Base-by-base conservation (phyloP, 2,888 invertebrate genomes). In the Stegophylla sp. region DNA sequence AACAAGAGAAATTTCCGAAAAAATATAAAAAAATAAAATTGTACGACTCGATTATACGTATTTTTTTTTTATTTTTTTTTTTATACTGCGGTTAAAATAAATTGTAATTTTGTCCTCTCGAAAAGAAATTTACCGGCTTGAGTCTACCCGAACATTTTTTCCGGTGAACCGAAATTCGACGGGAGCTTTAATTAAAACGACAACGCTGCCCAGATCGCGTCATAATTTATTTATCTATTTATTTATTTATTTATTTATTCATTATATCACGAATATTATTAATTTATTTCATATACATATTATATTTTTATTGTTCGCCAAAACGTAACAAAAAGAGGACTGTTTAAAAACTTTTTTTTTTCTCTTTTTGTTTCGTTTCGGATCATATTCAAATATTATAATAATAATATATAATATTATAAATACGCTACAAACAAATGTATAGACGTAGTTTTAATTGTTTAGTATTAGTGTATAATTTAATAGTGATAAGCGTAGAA, bases 271-370 rank as follows among this genome's bases (percentile, higher is more conserved):
- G 12, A 13, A 45, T 45, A 45, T 45, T 45, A 45, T 45, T 45
- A 45, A 12, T 45, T 56, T 23, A 51, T 15, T 9, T 23, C 23
- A 20, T n/a, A 51, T 20, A 53, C 53, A n/a, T 13, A 59, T 73
- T 43, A 23, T 73, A 34, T 13, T 41, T 23, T 26, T 41, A 34
- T 34, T 66, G 34, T 48, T 69, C 20, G 5, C 23, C 23, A 34
- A 71, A 71, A 79, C 69, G 69, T 23, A 79, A 79, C 79, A 79
- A 79, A 69, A 79, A 79, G 79, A 79, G 79, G 79, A 79, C 79
- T 71, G n/a, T 61, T 59, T 48, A 17, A 64, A 61, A n/a, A 48
- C 1, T 15, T 59, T 15, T 17, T 76, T 61, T 45, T 67, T 79
- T 79, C 79, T 79, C 79, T 79, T 79, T 79, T 79, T 79, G 79